Evolutionary conservation across 2,888 invertebrate genomes (phyloP).

Genomic region (Rhogogaster chlorosoma): DNA sequence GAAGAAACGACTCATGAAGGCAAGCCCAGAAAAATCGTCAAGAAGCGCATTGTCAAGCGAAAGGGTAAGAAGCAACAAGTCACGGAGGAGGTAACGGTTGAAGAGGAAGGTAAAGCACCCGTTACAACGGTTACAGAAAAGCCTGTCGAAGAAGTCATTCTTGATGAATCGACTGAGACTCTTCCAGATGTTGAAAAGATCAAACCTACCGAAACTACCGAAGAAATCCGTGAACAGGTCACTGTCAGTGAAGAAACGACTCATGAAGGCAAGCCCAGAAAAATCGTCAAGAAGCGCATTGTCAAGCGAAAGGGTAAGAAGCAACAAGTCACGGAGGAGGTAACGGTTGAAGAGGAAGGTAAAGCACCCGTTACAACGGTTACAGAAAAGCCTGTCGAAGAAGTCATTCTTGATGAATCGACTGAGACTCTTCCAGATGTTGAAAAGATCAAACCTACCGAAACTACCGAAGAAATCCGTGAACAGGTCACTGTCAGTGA

Average conservation of each 20-base stretch:
- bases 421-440: slow-evolving; percentile 63
- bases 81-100: slow-evolving; percentile 76
- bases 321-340: slow-evolving; percentile 67
- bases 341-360: slow-evolving; percentile 68
- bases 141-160: slow-evolving; percentile 66
- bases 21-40: slow-evolving; percentile 65
- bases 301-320: slow-evolving; percentile 44
- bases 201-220: slow-evolving; percentile 57
- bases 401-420: slow-evolving; percentile 58
- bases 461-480: slow-evolving; percentile 67
- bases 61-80: slow-evolving; percentile 68
- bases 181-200: slow-evolving; percentile 49
- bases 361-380: slow-evolving; percentile 72
- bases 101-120: slow-evolving; percentile 78
- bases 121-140: slow-evolving; percentile 74
- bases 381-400: slow-evolving; percentile 67
- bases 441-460: slow-evolving; percentile 56
- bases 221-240: slow-evolving; percentile 73
- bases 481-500: slow-evolving; percentile 70
- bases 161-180: slow-evolving; percentile 55
- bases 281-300: slow-evolving; percentile 51
- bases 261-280: slow-evolving; percentile 68
- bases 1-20: slow-evolving; percentile 64
- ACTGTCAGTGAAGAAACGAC: slow-evolving; percentile 61
- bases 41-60: slow-evolving; percentile 71